Conservation (phyloP, 2,797 vertebrate genomes). For the Channa striata region DNA sequence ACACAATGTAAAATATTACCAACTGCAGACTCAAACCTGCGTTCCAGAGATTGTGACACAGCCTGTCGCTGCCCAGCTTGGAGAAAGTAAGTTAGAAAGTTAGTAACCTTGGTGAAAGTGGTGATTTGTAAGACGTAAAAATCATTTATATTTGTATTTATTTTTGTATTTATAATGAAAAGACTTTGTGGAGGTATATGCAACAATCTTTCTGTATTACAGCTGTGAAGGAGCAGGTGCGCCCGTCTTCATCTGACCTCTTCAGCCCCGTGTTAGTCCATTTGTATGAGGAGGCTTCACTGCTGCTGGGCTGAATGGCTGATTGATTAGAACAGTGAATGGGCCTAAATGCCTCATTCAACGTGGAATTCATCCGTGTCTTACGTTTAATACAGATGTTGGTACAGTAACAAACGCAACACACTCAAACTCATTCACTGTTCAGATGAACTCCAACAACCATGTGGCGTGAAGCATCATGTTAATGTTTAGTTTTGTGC, state of each 20-base stretch:
- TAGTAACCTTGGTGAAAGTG: neutral
- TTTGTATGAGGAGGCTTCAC: constrained; percentile 28
- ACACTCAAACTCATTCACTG: constrained; percentile 1
- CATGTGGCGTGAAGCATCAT: constrained; percentile 27
- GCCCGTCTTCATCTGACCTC: constrained; percentile 2
- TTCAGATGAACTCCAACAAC: constrained; percentile 18
- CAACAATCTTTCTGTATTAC: neutral
- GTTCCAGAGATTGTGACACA: no score
- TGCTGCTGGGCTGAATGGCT: constrained; percentile 33
- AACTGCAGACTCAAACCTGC: no score
- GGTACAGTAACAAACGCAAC: constrained; percentile 6
- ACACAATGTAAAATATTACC: no score
- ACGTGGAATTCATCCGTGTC: no score
- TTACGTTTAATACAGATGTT: constrained; percentile 9
- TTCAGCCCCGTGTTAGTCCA: neutral
- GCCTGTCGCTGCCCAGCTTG: no score
- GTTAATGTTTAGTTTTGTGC: constrained; percentile 36
- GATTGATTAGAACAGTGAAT: constrained; percentile 41
- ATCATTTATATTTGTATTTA: neutral
- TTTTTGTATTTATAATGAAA: neutral
- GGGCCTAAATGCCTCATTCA: constrained; percentile 37
- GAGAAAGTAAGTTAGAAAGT: neutral
- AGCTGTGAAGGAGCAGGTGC: constrained; percentile 18
- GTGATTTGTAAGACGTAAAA: neutral
- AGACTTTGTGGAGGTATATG: neutral